A percentile compares a stretch with the other conserved stretches of the same genome.
Evolutionary conservation across 2,888 invertebrate species (phyloP).

Genomic region (Keiferia lycopersicella): DNA sequence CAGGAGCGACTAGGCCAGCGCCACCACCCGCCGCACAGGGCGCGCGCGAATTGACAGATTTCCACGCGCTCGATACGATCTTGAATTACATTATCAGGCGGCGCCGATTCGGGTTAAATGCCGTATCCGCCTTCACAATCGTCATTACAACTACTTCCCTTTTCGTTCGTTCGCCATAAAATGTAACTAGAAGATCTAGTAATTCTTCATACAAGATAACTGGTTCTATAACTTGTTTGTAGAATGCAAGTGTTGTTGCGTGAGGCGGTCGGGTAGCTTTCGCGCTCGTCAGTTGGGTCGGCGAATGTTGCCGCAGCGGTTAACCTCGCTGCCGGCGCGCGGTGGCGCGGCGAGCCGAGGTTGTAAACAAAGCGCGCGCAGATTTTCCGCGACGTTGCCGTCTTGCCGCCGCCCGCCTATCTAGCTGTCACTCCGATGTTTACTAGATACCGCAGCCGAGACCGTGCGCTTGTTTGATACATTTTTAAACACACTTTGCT

Average conservation of each 20-base stretch:
- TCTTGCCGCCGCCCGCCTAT: constrained; percentile 45
- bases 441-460: constrained; percentile 37
- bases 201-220: constrained; percentile 36
- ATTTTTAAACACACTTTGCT: constrained; percentile 22
- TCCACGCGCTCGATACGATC: constrained; percentile 74
- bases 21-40: constrained; percentile 49
- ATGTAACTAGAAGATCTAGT: constrained; percentile 28
- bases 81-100: constrained; percentile 65
- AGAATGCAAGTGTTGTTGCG: constrained; percentile 29
- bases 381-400: constrained; percentile 63
- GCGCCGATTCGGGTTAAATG: constrained; percentile 51
- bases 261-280: constrained; percentile 26
- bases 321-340: constrained; percentile 45
- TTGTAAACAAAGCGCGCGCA: constrained; percentile 72
- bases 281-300: constrained; percentile 36
- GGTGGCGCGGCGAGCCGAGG: constrained; percentile 35
- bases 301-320: constrained; percentile 50
- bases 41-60: constrained; percentile 72
- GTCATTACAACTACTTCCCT: constrained; percentile 20
- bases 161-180: constrained; percentile 2
- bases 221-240: constrained; percentile 39
- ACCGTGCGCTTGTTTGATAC: constrained; percentile 10
- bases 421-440: constrained; percentile 50
- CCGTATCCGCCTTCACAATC: constrained; percentile 46
- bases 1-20: constrained; percentile 44